phyloP scores from a whole-genome alignment of 1,140 invertebrate species.

The Aphaenogaster rudis region DNA sequence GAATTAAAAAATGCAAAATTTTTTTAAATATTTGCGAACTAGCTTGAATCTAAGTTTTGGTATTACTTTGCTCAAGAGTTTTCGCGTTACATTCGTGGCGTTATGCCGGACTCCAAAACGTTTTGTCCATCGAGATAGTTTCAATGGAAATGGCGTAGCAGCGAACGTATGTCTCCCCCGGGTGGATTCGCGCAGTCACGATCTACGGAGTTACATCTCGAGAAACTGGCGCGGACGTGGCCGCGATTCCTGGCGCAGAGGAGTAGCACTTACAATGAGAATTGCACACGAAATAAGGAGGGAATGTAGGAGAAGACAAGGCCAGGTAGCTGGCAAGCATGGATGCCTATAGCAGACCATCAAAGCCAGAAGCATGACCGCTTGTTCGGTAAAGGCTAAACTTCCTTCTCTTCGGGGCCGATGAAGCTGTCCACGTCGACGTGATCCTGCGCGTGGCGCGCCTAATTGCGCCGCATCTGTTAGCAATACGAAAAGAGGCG shows the following conservation, averaged over 20 bases:
- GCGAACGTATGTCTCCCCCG: conserved; percentile 52
- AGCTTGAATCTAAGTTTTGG: neutral
- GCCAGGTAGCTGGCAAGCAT: neutral
- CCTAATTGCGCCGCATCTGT: conserved; percentile 24
- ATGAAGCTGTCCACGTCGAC: conserved; percentile 9
- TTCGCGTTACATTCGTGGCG: conserved; percentile 4
- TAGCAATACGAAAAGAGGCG: neutral
- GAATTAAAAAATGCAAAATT: neutral
- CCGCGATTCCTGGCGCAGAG: conserved; percentile 61
- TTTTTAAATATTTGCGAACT: too few relatives aligned
- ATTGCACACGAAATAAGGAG: conserved; percentile 55
- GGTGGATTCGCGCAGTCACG: conserved; percentile 57
- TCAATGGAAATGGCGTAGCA: conserved; percentile 1
- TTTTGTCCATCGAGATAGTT: conserved; percentile 9
- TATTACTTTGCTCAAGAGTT: neutral
- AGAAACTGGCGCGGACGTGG: conserved; percentile 60
- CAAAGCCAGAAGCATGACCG: conserved; percentile 43
- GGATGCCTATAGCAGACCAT: conserved; percentile 33
- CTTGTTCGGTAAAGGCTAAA: conserved; percentile 37
- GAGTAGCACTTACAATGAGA: conserved; percentile 49
- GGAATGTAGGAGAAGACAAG: neutral
- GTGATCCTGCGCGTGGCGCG: conserved; percentile 20
- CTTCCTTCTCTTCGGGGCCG: conserved; percentile 14
- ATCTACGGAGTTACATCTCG: conserved; percentile 56
- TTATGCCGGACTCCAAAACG: neutral